Evolutionary conservation across 1,140 invertebrate species (phyloP), one percentile per base, ranked within the genome.

Genomic region (Calephelis virginiensis): DNA sequence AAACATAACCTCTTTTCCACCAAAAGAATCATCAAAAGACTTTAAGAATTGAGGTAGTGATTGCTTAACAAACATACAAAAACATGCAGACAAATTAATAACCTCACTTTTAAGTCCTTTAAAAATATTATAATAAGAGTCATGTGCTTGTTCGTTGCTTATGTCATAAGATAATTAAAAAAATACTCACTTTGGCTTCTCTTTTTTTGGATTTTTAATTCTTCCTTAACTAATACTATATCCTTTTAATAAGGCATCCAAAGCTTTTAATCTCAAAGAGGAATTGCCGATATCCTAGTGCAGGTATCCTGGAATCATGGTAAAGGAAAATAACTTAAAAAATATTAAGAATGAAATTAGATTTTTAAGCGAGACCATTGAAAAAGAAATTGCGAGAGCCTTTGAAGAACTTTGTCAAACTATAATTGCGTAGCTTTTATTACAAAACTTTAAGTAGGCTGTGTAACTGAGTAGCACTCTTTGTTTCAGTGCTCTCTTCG

Each of bases 401-500:
- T 59, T 59, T 59, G 56, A 40, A 28, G 56, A 59, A 59, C 56
- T 59, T 59, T 59, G 56, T 59, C 56, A 59, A 40, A 40, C 56
- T 59, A 40, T 59, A 59, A 59, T 59, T 59, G 37, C 37, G 56
- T 59, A 8, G 37, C 37, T 59, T 59, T 59, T 59, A 59, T 40
- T 59, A 59, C 56, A 59, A 59, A 59, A 59, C 56, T 59, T 59
- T 59, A 38, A 59, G 37, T 59, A 59, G 56, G 56, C 56, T 40
- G 56, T 40, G 37, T 59, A 59, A 59, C 28, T 59, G 28, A 59
- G n/a, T 59, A 59, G 38, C n/a, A 38, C 28, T 59, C 37, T 38
- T 59, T 59, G 28, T 38, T 59, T 40, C 7, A 13, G 12, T 9
- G 53, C 17, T 59, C 40, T 43, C 40, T 43, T 37, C 8, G 53